Percentiles rank a stretch among this genome's conserved stretches.
phyloP scores from a whole-genome alignment of 2,113 vertebrate genomes.

The Sinocyclocheilus anshuiensis region DNA sequence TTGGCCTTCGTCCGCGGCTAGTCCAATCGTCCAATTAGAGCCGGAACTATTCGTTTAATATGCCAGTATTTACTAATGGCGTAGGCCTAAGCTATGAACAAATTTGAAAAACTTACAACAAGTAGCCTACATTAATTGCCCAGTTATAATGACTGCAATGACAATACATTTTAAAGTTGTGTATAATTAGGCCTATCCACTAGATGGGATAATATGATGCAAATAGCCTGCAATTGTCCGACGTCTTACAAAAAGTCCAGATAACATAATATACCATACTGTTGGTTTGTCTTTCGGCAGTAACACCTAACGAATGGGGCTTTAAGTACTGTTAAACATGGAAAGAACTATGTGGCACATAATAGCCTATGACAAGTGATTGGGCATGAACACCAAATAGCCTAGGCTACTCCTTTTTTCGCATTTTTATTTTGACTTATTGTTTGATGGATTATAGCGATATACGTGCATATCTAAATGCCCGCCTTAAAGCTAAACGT shows the following conservation, averaged over 20 bases:
- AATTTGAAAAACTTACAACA: not conserved
- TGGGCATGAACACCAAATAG: not conserved
- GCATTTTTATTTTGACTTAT: not conserved
- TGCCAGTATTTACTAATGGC: not conserved
- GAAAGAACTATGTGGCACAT: not conserved
- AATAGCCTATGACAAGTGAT: not conserved
- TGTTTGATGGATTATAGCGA: not conserved
- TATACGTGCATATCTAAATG: not conserved
- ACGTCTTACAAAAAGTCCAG: not conserved
- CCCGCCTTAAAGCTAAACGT: not conserved
- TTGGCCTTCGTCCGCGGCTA: not conserved
- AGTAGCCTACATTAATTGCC: not conserved
- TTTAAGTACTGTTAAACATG: not conserved
- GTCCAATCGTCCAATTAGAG: not conserved
- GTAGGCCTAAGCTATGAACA: too few species aligned
- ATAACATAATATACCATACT: too few species aligned
- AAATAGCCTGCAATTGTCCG: not conserved
- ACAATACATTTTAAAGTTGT: not conserved
- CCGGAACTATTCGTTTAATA: not conserved
- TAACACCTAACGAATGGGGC: not conserved
- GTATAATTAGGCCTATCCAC: not conserved
- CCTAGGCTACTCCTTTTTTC: not conserved
- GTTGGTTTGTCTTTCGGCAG: not conserved
- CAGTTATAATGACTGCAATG: not conserved
- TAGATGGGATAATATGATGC: not conserved